Base-by-base conservation (phyloP, 2,888 invertebrate species). In the Mimumesa dahlbomi region DNA sequence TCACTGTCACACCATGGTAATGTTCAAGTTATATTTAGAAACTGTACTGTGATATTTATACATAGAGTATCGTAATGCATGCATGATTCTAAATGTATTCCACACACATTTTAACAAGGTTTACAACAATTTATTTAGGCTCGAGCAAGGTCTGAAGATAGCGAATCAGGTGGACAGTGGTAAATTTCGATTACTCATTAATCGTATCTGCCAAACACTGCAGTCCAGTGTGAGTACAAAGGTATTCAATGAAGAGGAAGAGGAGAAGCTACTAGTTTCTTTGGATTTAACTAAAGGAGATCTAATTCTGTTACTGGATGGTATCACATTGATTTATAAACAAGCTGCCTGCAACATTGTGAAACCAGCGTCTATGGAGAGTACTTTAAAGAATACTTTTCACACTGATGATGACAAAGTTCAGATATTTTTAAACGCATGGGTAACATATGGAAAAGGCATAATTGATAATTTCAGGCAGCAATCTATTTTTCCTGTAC, bases 171-270 rank as follows among this genome's bases (percentile, higher is more conserved):
- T 88, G 3, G 87, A 88, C 46, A 85, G 74, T 31, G 81, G 80
- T 25, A 88, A 88, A 77, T 84, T 88, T 14, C 82, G 86, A 2
- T 78, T 82, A 2, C 75, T 88, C 0, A 80, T 85, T 5, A 87
- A 83, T 61, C 79, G 82, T 62, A 82, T 88, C 40, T 88, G 87
- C 46, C 84, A 85, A 29, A 82, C 78, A 4, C 63, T 87, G 11
- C 81, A 83, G 29, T 73, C 76, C 16, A 68, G 62, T 25, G 50
- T 52, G 0, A 62, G 62, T 42, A 64, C 78, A n/a, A 85, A 80
- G 45, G 72, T 84, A 34, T 88, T 88, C 18, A 87, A 69, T 36
- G 71, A 72, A 0, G 85, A 85, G 2, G 86, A 88, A 54, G 81
- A 87, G 66, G 85, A 87, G 42, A 88, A 87, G 57, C 59, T 88